Evolutionary conservation across 2,888 invertebrate species (phyloP), one percentile per base, ranked within the genome.

Genomic region (Eutolmus rufibarbis): DNA sequence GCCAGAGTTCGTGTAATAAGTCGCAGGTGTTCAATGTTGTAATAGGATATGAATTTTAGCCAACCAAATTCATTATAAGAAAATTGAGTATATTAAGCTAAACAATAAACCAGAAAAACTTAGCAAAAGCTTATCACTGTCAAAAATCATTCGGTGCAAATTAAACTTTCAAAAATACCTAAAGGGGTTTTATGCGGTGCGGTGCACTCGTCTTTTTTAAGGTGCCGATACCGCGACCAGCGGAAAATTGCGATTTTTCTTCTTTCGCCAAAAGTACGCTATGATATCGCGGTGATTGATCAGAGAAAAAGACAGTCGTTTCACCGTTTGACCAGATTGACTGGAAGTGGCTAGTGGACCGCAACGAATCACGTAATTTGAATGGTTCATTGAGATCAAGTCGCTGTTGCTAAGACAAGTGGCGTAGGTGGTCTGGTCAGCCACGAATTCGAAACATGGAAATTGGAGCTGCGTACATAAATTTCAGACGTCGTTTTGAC

Each of bases 351-450:
- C 74, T 74, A 74, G 46, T 74, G 74, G 74, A 85, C 23, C 74
- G 46, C 74, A 85, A 82, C 82, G 37, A 82, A 57, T 82, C 46
- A 85, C 85, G 74, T 85, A 85, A 85, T 85, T 85, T 74, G 31
- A 85, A 74, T 85, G 85, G 74, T 82, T 66, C 82, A 82, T 82
- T 82, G 82, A 74, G 74, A 74, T 74, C 74, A 40, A 46, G 14
- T n/a, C 43, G 23, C 46, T 31, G 46, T 74, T 74, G 23, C 43
- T 85, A 74, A 28, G 74, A 28, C 16, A 74, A 85, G 74, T 85
- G 74, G 85, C 85, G 85, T 85, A 85, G 85, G 85, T 85, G 85
- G 85, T 28, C 74, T 74, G 74, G 74, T 28, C 43, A 74, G 74
- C 74, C 46, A 46, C 74, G 28, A 43, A 74, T 51, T 85, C 31